Evolutionary conservation across 2,113 vertebrate species (phyloP).

Genomic region (Hippoglossus stenolepis): DNA sequence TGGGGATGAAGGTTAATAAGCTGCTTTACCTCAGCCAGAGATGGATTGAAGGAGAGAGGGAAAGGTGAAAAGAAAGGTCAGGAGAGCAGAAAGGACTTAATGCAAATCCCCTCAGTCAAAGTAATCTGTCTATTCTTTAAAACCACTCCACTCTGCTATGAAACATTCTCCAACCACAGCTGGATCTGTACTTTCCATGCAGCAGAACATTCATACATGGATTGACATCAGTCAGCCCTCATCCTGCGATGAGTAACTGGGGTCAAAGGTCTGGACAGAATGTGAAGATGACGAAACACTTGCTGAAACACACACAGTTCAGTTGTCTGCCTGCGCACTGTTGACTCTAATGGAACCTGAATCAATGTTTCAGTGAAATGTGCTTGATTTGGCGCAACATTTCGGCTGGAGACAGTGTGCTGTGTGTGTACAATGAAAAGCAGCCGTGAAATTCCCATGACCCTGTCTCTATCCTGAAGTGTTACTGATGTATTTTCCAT

Average conservation of each 20-base stretch:
- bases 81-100: slow-evolving; percentile 59
- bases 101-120: slow-evolving; percentile 66
- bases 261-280: slow-evolving; percentile 60
- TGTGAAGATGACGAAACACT: slow-evolving; percentile 70
- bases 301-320: slow-evolving; percentile 60
- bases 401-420: slow-evolving; percentile 2
- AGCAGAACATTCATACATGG: slow-evolving; percentile 45
- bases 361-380: slow-evolving; percentile 30
- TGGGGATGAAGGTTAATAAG: slow-evolving; percentile 81
- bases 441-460: slow-evolving; percentile 33
- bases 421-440: slow-evolving; percentile 12
- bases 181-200: slow-evolving; percentile 37
- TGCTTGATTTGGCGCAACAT: slow-evolving; percentile 21
- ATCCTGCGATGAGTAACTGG: slow-evolving; percentile 41
- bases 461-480: slow-evolving; percentile 25
- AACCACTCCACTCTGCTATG: slow-evolving; percentile 40
- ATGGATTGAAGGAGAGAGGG: slow-evolving; percentile 51
- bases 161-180: slow-evolving; percentile 42
- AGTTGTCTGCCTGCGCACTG: slow-evolving; percentile 22
- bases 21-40: slow-evolving; percentile 70
- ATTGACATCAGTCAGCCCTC: slow-evolving; percentile 45
- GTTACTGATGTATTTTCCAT: slow-evolving; percentile 45
- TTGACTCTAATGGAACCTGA: slow-evolving; percentile 44
- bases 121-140: slow-evolving; percentile 65
- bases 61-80: slow-evolving; percentile 67